Percentiles rank a stretch among this genome's conserved stretches.
These are phyloP conservation scores for Macaria notata DNA, from an alignment of 2,888 invertebrate genomes.

Conservation along the genomic window DNA sequence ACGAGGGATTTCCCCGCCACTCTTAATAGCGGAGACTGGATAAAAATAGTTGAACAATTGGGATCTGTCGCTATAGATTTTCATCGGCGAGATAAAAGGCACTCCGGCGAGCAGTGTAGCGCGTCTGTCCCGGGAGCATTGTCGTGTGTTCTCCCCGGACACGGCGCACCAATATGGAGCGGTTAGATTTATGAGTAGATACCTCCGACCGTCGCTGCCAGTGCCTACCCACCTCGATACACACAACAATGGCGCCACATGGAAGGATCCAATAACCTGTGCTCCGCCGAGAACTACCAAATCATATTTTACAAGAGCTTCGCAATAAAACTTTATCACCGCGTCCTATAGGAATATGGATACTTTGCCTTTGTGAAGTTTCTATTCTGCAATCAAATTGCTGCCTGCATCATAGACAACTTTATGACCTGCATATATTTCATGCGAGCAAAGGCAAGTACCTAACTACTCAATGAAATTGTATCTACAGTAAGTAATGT, in stretches of 20 bases:
- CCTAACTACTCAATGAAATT: no score
- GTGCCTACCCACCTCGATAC: slow-evolving; percentile 28
- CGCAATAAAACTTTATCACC: slow-evolving; percentile 27
- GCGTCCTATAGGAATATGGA: slow-evolving; percentile 17
- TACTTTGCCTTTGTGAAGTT: slow-evolving; percentile 10
- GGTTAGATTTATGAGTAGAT: slow-evolving; percentile 36
- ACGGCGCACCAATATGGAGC: slow-evolving; percentile 28
- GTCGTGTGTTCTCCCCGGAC: slow-evolving; percentile 13
- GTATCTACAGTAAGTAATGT: no score
- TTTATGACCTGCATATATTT: neutral
- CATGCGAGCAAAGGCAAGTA: no score
- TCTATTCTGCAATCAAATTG: slow-evolving; percentile 10
- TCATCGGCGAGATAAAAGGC: slow-evolving; percentile 15
- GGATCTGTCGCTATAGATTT: slow-evolving; percentile 17
- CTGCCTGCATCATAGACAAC: neutral
- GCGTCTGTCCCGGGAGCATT: slow-evolving; percentile 11
- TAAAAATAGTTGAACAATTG: slow-evolving; percentile 11
- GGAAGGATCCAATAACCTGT: slow-evolving; percentile 25
- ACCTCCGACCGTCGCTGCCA: slow-evolving; percentile 25
- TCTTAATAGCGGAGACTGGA: slow-evolving; percentile 16
- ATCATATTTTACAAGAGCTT: slow-evolving; percentile 26
- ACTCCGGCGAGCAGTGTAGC: slow-evolving; percentile 10
- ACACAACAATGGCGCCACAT: slow-evolving; percentile 27
- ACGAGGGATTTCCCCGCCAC: slow-evolving; percentile 14
- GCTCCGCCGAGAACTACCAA: slow-evolving; percentile 18